Percentiles rank a stretch among this genome's conserved stretches.
Evolutionary conservation across 2,113 vertebrate species (phyloP).

Genomic region (Eulemur macaco): DNA sequence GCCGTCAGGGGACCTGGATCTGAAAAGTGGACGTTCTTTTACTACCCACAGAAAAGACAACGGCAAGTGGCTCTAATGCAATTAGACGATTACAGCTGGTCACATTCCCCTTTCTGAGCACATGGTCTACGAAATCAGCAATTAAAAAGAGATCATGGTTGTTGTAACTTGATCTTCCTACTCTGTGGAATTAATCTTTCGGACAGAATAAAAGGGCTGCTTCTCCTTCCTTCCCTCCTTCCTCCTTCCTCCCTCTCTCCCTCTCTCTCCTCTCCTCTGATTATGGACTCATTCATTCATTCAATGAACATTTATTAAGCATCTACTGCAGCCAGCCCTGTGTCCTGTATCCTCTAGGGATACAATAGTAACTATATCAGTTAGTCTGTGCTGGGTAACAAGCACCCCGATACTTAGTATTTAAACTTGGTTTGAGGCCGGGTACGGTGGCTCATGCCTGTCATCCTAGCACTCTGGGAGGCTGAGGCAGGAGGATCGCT

Average conservation of each 20-base stretch:
- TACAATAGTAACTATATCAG: background rate
- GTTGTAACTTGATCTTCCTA: background rate
- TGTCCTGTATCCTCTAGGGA: background rate
- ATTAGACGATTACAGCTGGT: background rate
- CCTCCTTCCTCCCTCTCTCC: background rate
- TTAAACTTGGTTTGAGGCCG: background rate
- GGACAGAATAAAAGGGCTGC: background rate
- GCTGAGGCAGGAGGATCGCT: too few species aligned
- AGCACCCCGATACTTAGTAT: background rate
- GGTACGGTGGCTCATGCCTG: too few species aligned
- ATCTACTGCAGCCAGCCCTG: background rate
- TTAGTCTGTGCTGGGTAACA: background rate
- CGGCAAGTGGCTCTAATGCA: background rate
- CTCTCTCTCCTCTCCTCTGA: too few species aligned
- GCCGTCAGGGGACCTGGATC: background rate
- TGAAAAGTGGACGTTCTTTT: slow-evolving; percentile 3
- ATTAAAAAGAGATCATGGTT: background rate
- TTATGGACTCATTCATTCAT: background rate
- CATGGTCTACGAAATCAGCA: background rate
- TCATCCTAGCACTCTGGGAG: too few species aligned
- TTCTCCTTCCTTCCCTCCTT: too few species aligned
- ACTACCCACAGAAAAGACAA: background rate
- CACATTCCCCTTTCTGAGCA: background rate
- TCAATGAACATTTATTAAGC: background rate
- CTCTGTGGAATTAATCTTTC: background rate